Conservation (phyloP, 2,888 invertebrate genomes). For the Sarcophaga carnaria region DNA sequence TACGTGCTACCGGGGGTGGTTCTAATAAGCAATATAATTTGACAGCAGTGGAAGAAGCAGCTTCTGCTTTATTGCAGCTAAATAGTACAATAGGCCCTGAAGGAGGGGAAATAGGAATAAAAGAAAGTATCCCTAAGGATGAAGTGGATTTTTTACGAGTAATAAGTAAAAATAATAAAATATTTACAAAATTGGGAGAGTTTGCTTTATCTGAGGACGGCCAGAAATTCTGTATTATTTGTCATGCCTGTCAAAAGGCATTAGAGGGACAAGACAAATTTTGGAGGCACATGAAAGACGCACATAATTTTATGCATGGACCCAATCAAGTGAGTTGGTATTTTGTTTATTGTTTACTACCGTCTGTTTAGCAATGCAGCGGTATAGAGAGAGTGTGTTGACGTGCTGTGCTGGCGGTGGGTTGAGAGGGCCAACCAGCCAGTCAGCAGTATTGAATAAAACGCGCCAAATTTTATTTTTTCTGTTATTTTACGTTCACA, state of each 20-base stretch:
- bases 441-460: conserved; percentile 20
- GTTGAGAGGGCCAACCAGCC: conserved; percentile 15
- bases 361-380: not conserved
- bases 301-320: conserved; percentile 78
- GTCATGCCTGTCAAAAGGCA: conserved; percentile 79
- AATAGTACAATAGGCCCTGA: too few species aligned
- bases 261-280: conserved; percentile 78
- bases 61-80: too few species aligned
- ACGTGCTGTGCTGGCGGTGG: not conserved
- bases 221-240: conserved; percentile 76
- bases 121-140: too few species aligned
- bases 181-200: conserved; percentile 78
- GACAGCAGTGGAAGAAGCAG: too few species aligned
- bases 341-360: not conserved
- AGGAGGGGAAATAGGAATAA: too few species aligned
- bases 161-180: conserved; percentile 79
- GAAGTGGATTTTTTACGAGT: conserved; percentile 37
- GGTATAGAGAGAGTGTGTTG: not conserved
- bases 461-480: conserved; percentile 56
- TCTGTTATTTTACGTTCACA: conserved; percentile 53
- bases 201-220: conserved; percentile 78
- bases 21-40: too few species aligned
- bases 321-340: conserved; percentile 73
- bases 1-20: too few species aligned
- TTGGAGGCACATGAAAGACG: conserved; percentile 80